Evolutionary conservation across 1,140 invertebrate species (phyloP), one percentile per base, ranked within the genome.

Genomic region (Cataglyphis hispanica): DNA sequence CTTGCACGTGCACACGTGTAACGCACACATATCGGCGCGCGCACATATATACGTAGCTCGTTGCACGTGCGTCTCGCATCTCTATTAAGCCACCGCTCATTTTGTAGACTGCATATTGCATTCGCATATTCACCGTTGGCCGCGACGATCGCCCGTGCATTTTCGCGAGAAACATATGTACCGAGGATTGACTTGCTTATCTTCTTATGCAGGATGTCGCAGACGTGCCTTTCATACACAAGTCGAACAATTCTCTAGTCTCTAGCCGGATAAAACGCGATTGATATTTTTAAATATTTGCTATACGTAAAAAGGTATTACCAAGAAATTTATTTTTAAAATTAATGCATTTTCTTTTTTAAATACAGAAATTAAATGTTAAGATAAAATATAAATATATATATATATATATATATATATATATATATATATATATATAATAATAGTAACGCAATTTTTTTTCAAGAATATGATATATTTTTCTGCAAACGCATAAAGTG

Each of bases 21-120:
- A 25, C 46, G 43, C 72, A 27, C 56, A 86, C 84, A 31, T 80
- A 19, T 19, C 46, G 46, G 85, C 84, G 61, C 64, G 40, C 78
- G 60, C n/a, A n/a, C 31, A 31, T 19, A 31, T 19, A 72, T 61
- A 31, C 37, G 37, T 25, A 7, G 10, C 25, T 22, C 40, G 11
- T n/a, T n/a, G 19, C 60, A 31, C 37, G 27, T 61, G 75, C 40
- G 40, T 60, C 78, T 86, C 77, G 85, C 85, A 75, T 91, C 91
- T 92, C 90, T 89, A 92, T 92, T 92, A 92, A 89, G 89, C 81
- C 83, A 66, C 61, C 83, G 85, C 86, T 90, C 89, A 90, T 91
- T 91, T 91, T 89, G 89, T 83, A 50, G 10, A 34, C 78, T 70
- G 60, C 74, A 72, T 85, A 87, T 85, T 87, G 81, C 66, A 13